A percentile compares a stretch with the other conserved stretches of the same genome.
Conservation (phyloP, 2,113 vertebrate genomes). For the Tichodroma muraria region DNA sequence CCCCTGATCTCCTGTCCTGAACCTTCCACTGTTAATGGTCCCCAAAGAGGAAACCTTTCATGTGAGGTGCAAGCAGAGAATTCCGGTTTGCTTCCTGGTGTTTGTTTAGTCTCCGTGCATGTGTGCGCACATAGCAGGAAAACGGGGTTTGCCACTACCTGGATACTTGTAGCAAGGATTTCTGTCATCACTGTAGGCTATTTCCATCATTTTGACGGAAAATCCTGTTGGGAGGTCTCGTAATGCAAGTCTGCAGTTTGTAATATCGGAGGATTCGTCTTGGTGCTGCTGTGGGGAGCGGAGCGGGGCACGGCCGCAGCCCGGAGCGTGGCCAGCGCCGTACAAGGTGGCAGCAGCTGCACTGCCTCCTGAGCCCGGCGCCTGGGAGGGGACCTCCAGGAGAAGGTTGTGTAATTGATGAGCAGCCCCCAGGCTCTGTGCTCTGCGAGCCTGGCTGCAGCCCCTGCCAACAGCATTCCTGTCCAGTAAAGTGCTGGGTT, state of each 20-base stretch:
- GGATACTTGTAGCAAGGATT: neutral
- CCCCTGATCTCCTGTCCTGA: neutral
- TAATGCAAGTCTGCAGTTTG: neutral
- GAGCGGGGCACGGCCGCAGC: neutral
- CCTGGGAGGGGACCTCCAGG: neutral
- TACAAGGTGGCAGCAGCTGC: neutral
- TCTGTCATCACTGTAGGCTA: neutral
- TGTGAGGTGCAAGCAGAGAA: neutral
- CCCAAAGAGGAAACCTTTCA: conserved; percentile 8
- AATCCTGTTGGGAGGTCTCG: neutral
- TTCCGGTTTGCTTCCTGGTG: neutral
- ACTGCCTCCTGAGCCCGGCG: rapidly evolving
- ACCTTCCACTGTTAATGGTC: neutral
- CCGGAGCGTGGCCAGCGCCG: neutral
- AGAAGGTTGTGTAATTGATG: neutral
- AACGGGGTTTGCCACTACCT: neutral
- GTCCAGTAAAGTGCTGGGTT: neutral
- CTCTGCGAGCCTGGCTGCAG: neutral
- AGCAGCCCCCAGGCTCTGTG: neutral
- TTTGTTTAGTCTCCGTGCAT: neutral
- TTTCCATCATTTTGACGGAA: neutral
- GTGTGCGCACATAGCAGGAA: neutral
- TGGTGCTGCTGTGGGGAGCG: neutral
- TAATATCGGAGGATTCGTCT: neutral
- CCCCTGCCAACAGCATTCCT: neutral